These are phyloP conservation scores for Mareca strepera DNA, from an alignment of 2,797 vertebrate genomes.

Conservation along the genomic window DNA sequence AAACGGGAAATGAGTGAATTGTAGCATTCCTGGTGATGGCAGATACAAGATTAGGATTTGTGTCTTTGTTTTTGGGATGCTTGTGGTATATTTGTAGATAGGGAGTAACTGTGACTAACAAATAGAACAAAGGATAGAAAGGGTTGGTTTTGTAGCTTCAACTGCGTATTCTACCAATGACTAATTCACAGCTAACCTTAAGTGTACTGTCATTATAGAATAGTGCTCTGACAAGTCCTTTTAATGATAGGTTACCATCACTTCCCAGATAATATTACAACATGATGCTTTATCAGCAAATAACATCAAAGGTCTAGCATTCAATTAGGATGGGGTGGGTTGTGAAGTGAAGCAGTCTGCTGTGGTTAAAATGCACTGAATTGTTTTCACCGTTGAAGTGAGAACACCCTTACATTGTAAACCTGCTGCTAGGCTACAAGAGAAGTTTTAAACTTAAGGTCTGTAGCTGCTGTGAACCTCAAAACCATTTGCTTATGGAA, in stretches of 20 bases:
- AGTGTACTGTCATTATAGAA: background rate
- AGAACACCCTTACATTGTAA: background rate
- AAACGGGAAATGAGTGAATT: background rate
- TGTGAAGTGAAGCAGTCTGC: conserved; percentile 4
- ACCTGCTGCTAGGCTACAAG: background rate
- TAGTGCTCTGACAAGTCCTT: conserved; percentile 1
- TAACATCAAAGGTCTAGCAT: background rate
- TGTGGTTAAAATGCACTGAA: background rate
- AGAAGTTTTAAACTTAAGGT: background rate
- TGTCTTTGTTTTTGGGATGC: background rate
- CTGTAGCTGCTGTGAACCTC: background rate
- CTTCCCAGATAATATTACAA: background rate
- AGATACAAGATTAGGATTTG: background rate
- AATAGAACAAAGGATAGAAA: background rate
- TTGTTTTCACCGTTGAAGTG: background rate
- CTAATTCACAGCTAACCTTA: conserved; percentile 29
- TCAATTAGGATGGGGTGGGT: background rate
- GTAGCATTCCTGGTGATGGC: background rate
- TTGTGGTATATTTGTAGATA: background rate
- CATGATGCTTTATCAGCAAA: conserved; percentile 27
- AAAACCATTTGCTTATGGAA: rapidly evolving
- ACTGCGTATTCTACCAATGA: background rate
- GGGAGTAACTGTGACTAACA: background rate
- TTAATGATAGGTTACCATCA: background rate
- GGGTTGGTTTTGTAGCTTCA: conserved; percentile 10